Percentiles rank a stretch among this genome's conserved stretches.
Conservation (phyloP, 1,140 invertebrate species). For the Achroia grisella region DNA sequence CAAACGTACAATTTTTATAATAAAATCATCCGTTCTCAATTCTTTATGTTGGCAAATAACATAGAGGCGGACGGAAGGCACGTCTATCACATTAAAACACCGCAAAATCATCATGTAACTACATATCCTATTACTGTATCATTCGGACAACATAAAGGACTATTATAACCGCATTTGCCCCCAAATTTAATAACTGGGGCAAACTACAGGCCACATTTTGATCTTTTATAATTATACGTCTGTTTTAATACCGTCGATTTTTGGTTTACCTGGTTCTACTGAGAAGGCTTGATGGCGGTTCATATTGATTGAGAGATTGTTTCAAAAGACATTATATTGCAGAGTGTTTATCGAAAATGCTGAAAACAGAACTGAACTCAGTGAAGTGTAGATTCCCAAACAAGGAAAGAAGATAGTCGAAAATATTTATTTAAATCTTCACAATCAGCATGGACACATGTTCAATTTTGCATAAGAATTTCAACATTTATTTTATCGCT, state of each 20-base stretch:
- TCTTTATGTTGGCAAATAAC: conserved; percentile 20
- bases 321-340: too few species aligned
- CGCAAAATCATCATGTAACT: conserved; percentile 4
- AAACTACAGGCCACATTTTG: conserved; percentile 38
- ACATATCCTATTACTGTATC: conserved; percentile 37
- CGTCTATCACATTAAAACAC: conserved; percentile 20
- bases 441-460: too few species aligned
- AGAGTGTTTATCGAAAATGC: too few species aligned
- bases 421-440: too few species aligned
- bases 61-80: conserved; percentile 36
- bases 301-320: conserved; percentile 41
- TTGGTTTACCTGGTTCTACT: conserved; percentile 52
- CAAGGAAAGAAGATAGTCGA: too few species aligned
- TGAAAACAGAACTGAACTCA: too few species aligned
- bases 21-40: conserved; percentile 33
- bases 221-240: conserved; percentile 67
- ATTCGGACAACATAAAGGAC: conserved; percentile 33
- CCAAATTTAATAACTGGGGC: conserved; percentile 57
- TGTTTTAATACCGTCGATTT: conserved; percentile 36
- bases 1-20: conserved; percentile 35
- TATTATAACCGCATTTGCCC: conserved; percentile 67
- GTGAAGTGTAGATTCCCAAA: too few species aligned
- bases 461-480: too few species aligned
- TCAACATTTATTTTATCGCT: too few species aligned
- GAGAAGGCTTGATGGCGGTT: conserved; percentile 30